Evolutionary conservation across 2,113 vertebrate genomes (phyloP).

Genomic region (Proterorhinus semilunaris): DNA sequence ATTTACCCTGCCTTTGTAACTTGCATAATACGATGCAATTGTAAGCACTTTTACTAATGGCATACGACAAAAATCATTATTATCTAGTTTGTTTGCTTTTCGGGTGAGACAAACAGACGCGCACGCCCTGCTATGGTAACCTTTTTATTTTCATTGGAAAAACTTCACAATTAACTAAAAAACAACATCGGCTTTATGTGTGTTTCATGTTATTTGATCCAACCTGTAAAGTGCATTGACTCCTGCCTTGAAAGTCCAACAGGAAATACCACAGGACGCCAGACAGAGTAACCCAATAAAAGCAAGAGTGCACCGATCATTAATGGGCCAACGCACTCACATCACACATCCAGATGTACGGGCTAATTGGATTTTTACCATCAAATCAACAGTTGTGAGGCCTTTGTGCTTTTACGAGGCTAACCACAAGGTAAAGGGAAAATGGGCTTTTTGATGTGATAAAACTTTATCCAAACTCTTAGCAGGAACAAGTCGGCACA

Average conservation of each 20-base stretch:
- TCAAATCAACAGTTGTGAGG: conserved; percentile 86
- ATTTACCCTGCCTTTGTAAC: conserved; percentile 25
- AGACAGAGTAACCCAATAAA: conserved; percentile 96
- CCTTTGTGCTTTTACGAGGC: conserved; percentile 83
- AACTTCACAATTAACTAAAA: conserved; percentile 71
- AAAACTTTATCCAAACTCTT: conserved; percentile 77
- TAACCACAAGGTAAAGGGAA: conserved; percentile 83
- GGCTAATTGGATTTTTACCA: conserved; percentile 93
- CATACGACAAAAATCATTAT: background rate
- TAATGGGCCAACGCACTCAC: conserved; percentile 88
- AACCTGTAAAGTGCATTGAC: conserved; percentile 88
- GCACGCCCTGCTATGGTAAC: conserved; percentile 15
- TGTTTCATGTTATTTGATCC: conserved; percentile 85
- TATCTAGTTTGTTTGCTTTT: background rate
- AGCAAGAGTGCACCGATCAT: conserved; percentile 87
- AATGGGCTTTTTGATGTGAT: conserved; percentile 80
- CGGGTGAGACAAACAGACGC: conserved; percentile 9
- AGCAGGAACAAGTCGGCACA: conserved; percentile 62
- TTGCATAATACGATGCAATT: conserved; percentile 12
- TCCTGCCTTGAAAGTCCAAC: conserved; percentile 86
- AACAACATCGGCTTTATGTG: conserved; percentile 83
- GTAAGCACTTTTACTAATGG: background rate
- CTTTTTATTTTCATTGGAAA: background rate
- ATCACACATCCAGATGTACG: conserved; percentile 92
- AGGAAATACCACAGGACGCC: conserved; percentile 95